Evolutionary conservation across 2,113 vertebrate genomes (phyloP), one percentile per base, ranked within the genome.

Genomic region (Cynopterus brachyotis): DNA sequence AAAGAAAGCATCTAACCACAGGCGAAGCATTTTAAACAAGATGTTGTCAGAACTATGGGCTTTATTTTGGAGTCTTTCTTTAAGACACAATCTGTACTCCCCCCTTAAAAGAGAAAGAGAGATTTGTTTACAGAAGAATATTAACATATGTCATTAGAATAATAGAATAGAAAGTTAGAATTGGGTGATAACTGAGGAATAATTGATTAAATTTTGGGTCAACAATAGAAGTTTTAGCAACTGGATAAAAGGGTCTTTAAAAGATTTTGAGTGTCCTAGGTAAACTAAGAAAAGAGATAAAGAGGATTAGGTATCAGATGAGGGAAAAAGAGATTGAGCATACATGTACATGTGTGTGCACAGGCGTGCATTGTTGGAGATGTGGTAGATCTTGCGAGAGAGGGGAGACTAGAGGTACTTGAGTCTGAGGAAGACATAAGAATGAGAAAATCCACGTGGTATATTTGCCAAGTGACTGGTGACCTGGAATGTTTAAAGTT

Each of bases 131-230:
- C 3, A 22, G 9, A 89, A 75, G 55, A 89, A 75, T 76, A 76
- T 4, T 45, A 86, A 19, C 22, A 66, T 53, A 55, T 64, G 30
- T 73, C 30, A 75, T 30, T 22, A 3, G 35, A 78, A 85, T 42
- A 47, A 75, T 62, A 66, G 26, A 94, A 47, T 55, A 85, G 30
- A 87, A 95, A 91, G 30, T 28, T 32, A 57, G 2, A 17, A n/a
- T 64, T 90, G 69, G 73, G 19, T 78, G 64, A 80, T 2, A 17
- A 94, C 66, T 12, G 94, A 88, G 30, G 76, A 80, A 81, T 62
- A 76, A 59, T 66, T 87, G 20, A 45, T 75, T 95, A 80, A 87
- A 53, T 13, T n/a, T 82, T 87, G 35, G 2, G 2, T 83, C 50
- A 70, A 32, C 20, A 55, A 24, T 4, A 67, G 16, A 97, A 67